Percentiles rank a stretch among this genome's conserved stretches.
Evolutionary conservation across 2,888 invertebrate species (phyloP).

Genomic region (Mimas tiliae): DNA sequence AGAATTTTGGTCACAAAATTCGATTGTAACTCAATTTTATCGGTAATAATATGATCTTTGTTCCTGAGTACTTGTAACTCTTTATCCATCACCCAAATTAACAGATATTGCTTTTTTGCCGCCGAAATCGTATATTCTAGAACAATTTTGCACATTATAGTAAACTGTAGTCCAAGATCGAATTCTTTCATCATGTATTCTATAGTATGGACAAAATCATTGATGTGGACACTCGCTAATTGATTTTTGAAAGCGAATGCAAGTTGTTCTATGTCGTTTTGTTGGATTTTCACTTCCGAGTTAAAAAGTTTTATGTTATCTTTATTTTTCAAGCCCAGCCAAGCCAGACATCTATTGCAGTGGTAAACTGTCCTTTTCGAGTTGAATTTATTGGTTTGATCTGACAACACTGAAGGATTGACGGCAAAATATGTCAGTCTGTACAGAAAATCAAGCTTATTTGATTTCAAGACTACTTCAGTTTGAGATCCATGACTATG

Average conservation of each 20-base stretch:
- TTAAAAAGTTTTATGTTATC: conserved; percentile 83
- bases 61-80: conserved; percentile 80
- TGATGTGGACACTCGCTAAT: conserved; percentile 55
- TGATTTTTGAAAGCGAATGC: conserved; percentile 59
- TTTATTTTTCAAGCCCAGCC: conserved; percentile 82
- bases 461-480: conserved; percentile 69
- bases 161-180: conserved; percentile 74
- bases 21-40: conserved; percentile 67
- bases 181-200: conserved; percentile 79
- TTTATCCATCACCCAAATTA: conserved; percentile 87
- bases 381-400: conserved; percentile 76
- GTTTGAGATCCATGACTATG: conserved; percentile 58
- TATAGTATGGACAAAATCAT: conserved; percentile 83
- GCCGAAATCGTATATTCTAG: conserved; percentile 76
- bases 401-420: conserved; percentile 65
- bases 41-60: conserved; percentile 53
- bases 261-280: conserved; percentile 49
- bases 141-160: conserved; percentile 83
- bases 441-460: conserved; percentile 84
- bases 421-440: conserved; percentile 83
- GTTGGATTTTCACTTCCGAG: conserved; percentile 79
- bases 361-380: conserved; percentile 73
- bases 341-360: conserved; percentile 84
- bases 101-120: conserved; percentile 76
- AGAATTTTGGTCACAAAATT: conserved; percentile 83